These are phyloP conservation scores for Sibirionetta formosa DNA, from an alignment of 2,797 vertebrate genomes.

Conservation along the genomic window DNA sequence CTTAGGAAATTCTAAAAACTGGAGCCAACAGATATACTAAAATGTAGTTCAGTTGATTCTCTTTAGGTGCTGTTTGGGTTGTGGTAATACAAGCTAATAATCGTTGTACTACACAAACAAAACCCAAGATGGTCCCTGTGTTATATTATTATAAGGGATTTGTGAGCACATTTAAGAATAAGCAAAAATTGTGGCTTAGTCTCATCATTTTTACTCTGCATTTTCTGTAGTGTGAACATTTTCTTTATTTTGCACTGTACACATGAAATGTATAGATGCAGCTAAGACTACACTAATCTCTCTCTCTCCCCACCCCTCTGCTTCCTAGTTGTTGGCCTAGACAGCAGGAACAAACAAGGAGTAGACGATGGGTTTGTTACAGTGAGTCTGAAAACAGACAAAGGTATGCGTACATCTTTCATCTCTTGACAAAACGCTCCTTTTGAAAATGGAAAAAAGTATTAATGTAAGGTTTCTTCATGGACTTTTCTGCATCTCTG, in stretches of 20 bases:
- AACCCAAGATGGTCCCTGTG: neutral
- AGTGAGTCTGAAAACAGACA: constrained; percentile 94
- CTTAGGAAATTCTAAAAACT: neutral
- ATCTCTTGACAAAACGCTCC: neutral
- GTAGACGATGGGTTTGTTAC: constrained; percentile 94
- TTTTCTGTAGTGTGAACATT: neutral
- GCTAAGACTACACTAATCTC: constrained; percentile 21
- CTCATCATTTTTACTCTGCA: neutral
- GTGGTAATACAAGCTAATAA: neutral
- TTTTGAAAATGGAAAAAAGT: neutral
- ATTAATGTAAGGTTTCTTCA: neutral
- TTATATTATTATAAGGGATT: neutral
- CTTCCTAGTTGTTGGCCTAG: constrained; percentile 87
- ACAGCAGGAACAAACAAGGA: constrained; percentile 87
- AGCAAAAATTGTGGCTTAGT: neutral
- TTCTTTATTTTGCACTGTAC: neutral
- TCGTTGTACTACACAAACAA: neutral
- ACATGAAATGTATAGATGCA: neutral
- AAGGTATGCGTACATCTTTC: constrained; percentile 83
- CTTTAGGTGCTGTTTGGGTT: neutral
- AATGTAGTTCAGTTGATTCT: neutral
- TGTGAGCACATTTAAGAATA: neutral
- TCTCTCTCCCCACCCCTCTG: too few relatives aligned
- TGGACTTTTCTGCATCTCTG: constrained; percentile 17
- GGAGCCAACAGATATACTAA: neutral